These are phyloP conservation scores for Andricus quercusramuli DNA, from an alignment of 2,888 invertebrate genomes.

Conservation along the genomic window DNA sequence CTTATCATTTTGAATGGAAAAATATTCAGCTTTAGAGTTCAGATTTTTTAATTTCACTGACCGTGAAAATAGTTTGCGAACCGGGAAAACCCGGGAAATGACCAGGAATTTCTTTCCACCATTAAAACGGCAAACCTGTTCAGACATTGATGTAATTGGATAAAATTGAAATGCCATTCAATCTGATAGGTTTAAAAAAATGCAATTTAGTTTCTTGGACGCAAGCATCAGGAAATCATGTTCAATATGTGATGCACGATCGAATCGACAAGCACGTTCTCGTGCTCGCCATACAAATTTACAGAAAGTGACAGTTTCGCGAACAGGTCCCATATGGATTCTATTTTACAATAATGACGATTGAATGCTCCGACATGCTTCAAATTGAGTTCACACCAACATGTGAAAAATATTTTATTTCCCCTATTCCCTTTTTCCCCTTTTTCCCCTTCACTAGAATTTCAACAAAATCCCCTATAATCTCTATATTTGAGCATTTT, in stretches of 20 bases:
- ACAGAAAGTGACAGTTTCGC: not conserved
- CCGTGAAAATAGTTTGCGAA: too few species aligned
- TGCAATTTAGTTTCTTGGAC: not conserved
- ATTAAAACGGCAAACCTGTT: too few species aligned
- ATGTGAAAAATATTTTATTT: not conserved
- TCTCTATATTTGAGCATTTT: too few species aligned
- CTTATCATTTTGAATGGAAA: too few species aligned
- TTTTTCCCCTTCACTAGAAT: too few species aligned
- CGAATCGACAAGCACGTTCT: not conserved
- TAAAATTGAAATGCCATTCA: not conserved
- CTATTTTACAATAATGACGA: not conserved
- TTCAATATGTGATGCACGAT: constrained; percentile 11
- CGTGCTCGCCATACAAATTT: not conserved
- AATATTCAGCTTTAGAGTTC: too few species aligned
- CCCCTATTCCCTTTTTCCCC: too few species aligned
- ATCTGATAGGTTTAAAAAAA: not conserved
- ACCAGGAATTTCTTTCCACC: too few species aligned
- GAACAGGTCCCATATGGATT: not conserved
- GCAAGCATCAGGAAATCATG: not conserved
- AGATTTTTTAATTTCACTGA: too few species aligned
- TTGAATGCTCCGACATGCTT: not conserved
- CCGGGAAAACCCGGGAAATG: too few species aligned
- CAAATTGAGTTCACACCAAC: not conserved
- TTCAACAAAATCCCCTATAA: too few species aligned
- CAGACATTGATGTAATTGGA: too few species aligned